Evolutionary conservation across 1,140 invertebrate genomes (phyloP), one percentile per base, ranked within the genome.

Genomic region (Prorops nasuta): DNA sequence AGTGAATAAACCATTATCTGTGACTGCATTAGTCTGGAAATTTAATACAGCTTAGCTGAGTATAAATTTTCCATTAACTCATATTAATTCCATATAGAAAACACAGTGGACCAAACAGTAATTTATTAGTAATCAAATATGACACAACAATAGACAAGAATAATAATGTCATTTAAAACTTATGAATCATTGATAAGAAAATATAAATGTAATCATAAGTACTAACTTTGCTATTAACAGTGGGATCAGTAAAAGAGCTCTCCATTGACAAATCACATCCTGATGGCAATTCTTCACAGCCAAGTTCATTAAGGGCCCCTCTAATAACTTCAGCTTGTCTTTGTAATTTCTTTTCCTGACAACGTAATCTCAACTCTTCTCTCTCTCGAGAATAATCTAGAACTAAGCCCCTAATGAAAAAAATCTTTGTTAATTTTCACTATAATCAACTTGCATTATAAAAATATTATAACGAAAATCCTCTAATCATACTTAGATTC

Each of bases 201-300:
- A n/a, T n/a, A n/a, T n/a, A n/a, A n/a, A n/a, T n/a, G n/a, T n/a
- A n/a, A n/a, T n/a, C n/a, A n/a, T 15, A 31, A 40, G 20, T 28
- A 32, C 31, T 49, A 66, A 76, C 74, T 62, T 74, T 76, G 32
- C 38, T 67, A 21, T 60, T 66, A 41, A 64, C 41, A 9, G 71
- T 56, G 3, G 72, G 63, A 24, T 78, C 76, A 1, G 68, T 66
- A 36, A 76, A 76, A 18, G 74, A 74, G 57, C 76, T 78, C 63
- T 86, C 85, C 51, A 86, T 78, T 1, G 84, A 81, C 21, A 88
- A 68, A 57, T 92, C 90, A 67, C 90, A 89, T 37, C 88, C 91
- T n/a, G 85, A 85, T 19, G 91, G 91, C 35, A 90, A 82, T 74
- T 92, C 88, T 70, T 92, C 89, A 58, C 90, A 91, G 22, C 91